Conservation (phyloP, 2,888 invertebrate genomes). For the Drymonia ruficornis region DNA sequence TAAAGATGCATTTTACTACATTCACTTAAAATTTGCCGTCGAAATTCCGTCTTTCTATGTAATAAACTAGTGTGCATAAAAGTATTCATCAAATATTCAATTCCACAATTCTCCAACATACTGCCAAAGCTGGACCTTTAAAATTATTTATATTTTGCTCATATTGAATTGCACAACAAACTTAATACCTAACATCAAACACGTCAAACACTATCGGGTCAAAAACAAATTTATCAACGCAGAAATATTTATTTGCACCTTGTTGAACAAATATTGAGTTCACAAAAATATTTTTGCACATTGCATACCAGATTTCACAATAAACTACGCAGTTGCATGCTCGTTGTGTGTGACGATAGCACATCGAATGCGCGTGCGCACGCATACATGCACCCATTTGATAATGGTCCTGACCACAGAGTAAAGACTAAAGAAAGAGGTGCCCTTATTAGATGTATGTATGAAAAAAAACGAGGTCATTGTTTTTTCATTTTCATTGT, state of each 20-base stretch:
- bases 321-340: slow-evolving; percentile 74
- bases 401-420: slow-evolving; percentile 59
- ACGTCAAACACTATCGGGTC: neutral
- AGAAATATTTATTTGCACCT: slow-evolving; percentile 23
- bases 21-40: neutral
- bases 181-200: neutral
- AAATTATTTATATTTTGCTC: no score
- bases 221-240: slow-evolving; percentile 5
- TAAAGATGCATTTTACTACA: slow-evolving; percentile 20
- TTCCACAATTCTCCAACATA: no score
- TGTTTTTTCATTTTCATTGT: no score
- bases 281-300: slow-evolving; percentile 43
- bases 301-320: slow-evolving; percentile 54
- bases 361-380: slow-evolving; percentile 49
- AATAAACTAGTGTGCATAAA: neutral
- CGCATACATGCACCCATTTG: slow-evolving; percentile 45
- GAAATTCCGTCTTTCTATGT: neutral
- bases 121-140: no score
- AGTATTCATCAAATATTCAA: neutral
- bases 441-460: no score
- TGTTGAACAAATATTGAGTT: slow-evolving; percentile 29
- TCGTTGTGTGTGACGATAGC: slow-evolving; percentile 47
- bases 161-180: neutral
- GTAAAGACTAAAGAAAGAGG: no score
- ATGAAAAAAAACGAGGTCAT: no score